These are phyloP conservation scores for Bothrops jararaca DNA, from an alignment of 2,113 vertebrate genomes.

Conservation along the genomic window DNA sequence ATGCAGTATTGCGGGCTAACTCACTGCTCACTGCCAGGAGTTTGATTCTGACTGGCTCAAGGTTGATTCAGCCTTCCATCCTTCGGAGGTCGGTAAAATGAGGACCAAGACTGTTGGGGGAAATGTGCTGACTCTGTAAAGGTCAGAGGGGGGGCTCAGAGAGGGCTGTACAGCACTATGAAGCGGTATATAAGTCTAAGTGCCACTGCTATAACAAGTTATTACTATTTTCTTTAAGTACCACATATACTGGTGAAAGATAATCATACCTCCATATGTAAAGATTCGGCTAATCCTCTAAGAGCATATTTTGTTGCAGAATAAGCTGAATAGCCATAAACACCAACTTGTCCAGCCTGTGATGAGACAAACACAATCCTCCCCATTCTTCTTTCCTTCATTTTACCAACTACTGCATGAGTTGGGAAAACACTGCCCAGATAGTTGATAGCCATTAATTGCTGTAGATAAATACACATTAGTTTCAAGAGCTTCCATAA, in stretches of 20 bases:
- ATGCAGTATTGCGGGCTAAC: too few relatives aligned
- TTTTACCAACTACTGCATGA: slow-evolving; percentile 87
- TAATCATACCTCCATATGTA: slow-evolving; percentile 92
- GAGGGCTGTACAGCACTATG: neutral
- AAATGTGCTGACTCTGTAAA: neutral
- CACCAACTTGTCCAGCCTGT: slow-evolving; percentile 90
- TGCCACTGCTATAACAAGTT: neutral
- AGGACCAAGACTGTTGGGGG: too few relatives aligned
- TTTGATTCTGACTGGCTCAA: too few relatives aligned
- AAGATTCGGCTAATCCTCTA: slow-evolving; percentile 89
- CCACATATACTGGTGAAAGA: neutral
- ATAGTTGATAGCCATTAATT: slow-evolving; percentile 94
- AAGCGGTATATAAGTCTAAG: neutral
- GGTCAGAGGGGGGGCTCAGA: neutral
- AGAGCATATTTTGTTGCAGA: slow-evolving; percentile 94
- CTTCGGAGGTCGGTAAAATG: too few relatives aligned
- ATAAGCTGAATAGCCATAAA: slow-evolving; percentile 93
- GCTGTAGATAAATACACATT: slow-evolving; percentile 68
- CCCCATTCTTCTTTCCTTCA: slow-evolving; percentile 95
- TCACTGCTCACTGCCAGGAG: too few relatives aligned
- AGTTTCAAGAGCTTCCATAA: neutral
- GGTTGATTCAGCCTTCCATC: too few relatives aligned
- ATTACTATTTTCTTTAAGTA: neutral
- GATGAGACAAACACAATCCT: slow-evolving; percentile 94
- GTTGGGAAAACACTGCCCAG: slow-evolving; percentile 94